Conservation (phyloP, 2,113 vertebrate species). For the Vulpes vulpes region DNA sequence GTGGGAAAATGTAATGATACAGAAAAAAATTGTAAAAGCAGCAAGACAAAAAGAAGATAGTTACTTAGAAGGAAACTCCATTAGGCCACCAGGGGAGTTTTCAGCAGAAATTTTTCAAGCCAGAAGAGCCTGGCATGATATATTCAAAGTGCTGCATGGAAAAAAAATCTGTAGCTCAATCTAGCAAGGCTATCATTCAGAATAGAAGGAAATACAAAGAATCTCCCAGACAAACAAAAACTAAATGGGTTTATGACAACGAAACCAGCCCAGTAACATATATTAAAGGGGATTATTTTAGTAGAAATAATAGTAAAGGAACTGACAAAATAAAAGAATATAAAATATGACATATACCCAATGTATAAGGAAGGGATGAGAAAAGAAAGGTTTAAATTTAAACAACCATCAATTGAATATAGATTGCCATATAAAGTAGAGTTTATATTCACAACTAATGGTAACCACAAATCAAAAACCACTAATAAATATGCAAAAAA, state of each 20-base stretch:
- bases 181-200: neutral
- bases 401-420: neutral
- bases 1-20: neutral
- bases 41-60: neutral
- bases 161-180: neutral
- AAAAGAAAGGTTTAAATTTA: neutral
- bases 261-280: neutral
- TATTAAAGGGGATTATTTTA: neutral
- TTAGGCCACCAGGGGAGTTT: neutral
- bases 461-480: neutral
- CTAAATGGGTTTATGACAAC: neutral
- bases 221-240: neutral
- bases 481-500: neutral
- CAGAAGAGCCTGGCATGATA: neutral
- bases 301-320: neutral
- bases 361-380: neutral
- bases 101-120: neutral
- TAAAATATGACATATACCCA: neutral
- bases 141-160: neutral
- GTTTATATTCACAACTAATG: neutral
- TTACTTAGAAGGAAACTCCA: neutral
- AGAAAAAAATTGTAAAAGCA: neutral
- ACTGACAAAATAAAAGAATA: neutral
- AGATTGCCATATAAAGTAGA: neutral
- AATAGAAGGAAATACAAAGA: neutral